Evolutionary conservation across 2,797 vertebrate species (phyloP), one percentile per base, ranked within the genome.

Genomic region (Crax fasciolata): DNA sequence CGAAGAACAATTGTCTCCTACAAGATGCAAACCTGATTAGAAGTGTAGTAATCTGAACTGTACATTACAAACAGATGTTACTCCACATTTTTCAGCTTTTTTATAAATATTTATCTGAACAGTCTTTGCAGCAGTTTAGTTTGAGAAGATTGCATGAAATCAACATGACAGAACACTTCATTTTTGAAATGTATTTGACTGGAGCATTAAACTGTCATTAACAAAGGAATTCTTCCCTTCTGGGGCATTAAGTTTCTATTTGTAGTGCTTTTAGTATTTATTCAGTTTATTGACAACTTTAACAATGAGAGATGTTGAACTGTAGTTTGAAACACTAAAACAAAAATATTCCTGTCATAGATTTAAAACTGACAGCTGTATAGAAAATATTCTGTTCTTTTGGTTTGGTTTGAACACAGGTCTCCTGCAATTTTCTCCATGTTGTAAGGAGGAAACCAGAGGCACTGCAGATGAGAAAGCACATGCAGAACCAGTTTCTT

Each of bases 11-110:
- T 96, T 96, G 93, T 96, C 90, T 84, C 94, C 73, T 96, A 81
- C 79, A 94, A 67, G 95, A 96, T 84, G 85, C 95, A 97, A 97
- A 89, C 88, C 71, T 97, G 97, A 97, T 98, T 97, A 97, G 95
- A 97, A 97, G 83, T 94, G 84, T 96, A 92, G 51, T 97, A 97
- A 97, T 98, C 96, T 87, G 65, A 63, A 66, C 76, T 90, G 68
- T 72, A 57, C 86, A 87, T 94, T 87, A 62, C 58, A 92, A 97
- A 90, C 97, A 97, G 97, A 97, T 94, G 96, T 95, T 96, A 75
- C 23, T 58, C 76, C 15, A 48, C 46, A 76, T 57, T 89, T 72
- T 96, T 93, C 65, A 49, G 89, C n/a, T 44, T 83, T 79, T 30
- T 63, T 58, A 19, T 92, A 71, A 87, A 73, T 46, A 23, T 7